These are phyloP conservation scores for Porites lobata DNA, from an alignment of 92 coral and sea anemone genomes.

Conservation along the genomic window DNA sequence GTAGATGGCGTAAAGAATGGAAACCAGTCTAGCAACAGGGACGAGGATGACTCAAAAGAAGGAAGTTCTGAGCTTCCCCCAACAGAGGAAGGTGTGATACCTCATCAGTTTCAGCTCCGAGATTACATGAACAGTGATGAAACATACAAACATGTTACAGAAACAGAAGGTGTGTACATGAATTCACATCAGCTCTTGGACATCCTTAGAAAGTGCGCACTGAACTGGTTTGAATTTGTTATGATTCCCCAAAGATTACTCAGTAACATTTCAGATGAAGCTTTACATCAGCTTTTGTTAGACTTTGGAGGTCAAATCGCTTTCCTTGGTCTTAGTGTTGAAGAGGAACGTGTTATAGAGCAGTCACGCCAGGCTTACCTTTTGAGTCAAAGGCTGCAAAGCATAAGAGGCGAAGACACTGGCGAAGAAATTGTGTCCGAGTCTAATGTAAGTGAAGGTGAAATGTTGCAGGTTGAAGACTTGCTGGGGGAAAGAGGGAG, in stretches of 20 bases:
- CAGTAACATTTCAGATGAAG: constrained; percentile 61
- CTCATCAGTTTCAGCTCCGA: constrained; percentile 40
- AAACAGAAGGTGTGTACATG: constrained; percentile 39
- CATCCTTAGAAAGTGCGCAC: constrained; percentile 55
- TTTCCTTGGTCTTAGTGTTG: constrained; percentile 46
- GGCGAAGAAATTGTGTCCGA: constrained; percentile 56
- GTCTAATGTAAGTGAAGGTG: constrained; percentile 58
- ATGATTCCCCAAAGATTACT: constrained; percentile 38
- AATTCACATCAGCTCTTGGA: constrained; percentile 70
- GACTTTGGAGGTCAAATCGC: constrained; percentile 69
- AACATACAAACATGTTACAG: constrained; percentile 58
- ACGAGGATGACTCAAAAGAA: constrained; percentile 11
- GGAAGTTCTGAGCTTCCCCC: background rate
- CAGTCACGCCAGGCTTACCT: constrained; percentile 78
- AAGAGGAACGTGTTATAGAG: constrained; percentile 55
- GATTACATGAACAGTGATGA: constrained; percentile 34
- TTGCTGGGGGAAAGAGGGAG: constrained; percentile 36
- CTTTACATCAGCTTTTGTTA: constrained; percentile 46
- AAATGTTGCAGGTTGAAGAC: constrained; percentile 20
- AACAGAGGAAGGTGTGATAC: constrained; percentile 10
- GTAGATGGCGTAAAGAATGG: background rate
- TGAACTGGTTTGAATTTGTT: constrained; percentile 77
- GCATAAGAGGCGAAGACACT: constrained; percentile 10
- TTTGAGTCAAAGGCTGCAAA: constrained; percentile 36
- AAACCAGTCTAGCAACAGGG: background rate